Evolutionary conservation across 2,888 invertebrate species (phyloP).

Genomic region (Drosophila neutralis): DNA sequence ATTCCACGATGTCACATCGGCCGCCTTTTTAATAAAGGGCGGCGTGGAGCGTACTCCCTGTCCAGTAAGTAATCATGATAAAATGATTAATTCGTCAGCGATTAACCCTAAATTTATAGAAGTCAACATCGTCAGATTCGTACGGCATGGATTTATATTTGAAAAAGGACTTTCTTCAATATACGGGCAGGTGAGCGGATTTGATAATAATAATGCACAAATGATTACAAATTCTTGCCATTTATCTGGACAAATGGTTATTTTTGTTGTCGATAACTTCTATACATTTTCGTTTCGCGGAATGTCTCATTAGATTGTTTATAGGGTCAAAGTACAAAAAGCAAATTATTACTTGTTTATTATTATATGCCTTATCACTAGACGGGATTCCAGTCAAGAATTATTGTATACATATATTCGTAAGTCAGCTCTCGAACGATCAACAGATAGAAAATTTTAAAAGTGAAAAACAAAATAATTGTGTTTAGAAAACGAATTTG

Average conservation of each 20-base stretch:
- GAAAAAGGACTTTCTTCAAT: conserved; percentile 97
- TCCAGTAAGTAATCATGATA: conserved; percentile 85
- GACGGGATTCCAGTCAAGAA: conserved; percentile 10
- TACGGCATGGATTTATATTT: conserved; percentile 95
- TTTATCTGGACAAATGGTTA: too few relatives aligned
- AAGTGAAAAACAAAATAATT: too few relatives aligned
- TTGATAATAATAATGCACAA: not conserved
- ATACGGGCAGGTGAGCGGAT: conserved; percentile 93
- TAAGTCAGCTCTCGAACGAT: too few relatives aligned
- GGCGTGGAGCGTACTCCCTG: conserved; percentile 95
- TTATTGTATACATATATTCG: not conserved
- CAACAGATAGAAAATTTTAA: too few relatives aligned
- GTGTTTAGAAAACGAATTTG: too few relatives aligned
- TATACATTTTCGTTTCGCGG: too few relatives aligned
- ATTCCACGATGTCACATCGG: conserved; percentile 95
- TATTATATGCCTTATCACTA: conserved; percentile 41
- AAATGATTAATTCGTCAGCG: not conserved
- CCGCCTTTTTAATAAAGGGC: conserved; percentile 93
- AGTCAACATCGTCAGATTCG: conserved; percentile 91
- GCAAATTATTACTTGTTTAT: not conserved
- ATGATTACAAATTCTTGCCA: too few relatives aligned
- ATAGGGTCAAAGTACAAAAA: too few relatives aligned
- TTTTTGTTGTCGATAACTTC: too few relatives aligned
- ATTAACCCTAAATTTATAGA: conserved; percentile 86
- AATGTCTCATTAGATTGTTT: too few relatives aligned